Conservation (phyloP, 2,797 vertebrate species). For the Pipistrellus nathusii region DNA sequence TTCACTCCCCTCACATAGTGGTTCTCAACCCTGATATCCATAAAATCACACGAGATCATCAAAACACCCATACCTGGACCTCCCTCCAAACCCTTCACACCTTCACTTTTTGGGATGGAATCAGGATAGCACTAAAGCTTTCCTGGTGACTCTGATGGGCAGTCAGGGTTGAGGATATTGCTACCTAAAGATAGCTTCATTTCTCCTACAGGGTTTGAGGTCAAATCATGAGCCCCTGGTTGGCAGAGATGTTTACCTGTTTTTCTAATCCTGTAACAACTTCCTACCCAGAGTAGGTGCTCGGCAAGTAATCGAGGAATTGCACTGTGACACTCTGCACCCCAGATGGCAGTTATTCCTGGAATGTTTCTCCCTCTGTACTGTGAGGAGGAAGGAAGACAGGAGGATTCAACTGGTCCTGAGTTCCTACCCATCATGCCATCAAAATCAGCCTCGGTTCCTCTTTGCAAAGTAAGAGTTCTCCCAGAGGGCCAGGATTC, state of each 20-base stretch:
- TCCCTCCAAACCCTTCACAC: background rate
- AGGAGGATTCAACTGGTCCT: background rate
- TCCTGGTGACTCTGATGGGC: background rate
- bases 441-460: conserved; percentile 27
- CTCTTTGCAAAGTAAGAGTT: background rate
- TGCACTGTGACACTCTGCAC: background rate
- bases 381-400: background rate
- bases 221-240: background rate
- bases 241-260: background rate
- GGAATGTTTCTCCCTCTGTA: background rate
- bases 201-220: background rate
- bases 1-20: background rate
- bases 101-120: background rate
- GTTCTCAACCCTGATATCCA: background rate
- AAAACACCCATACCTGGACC: background rate
- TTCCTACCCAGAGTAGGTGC: background rate
- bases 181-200: background rate
- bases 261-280: conserved; percentile 14
- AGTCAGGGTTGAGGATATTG: background rate
- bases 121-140: background rate
- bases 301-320: background rate
- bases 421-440: background rate
- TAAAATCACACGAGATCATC: background rate
- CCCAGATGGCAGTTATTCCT: background rate
- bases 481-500: background rate